Evolutionary conservation across 2,888 invertebrate species (phyloP).

Genomic region (Drosophila pseudotakahashii): DNA sequence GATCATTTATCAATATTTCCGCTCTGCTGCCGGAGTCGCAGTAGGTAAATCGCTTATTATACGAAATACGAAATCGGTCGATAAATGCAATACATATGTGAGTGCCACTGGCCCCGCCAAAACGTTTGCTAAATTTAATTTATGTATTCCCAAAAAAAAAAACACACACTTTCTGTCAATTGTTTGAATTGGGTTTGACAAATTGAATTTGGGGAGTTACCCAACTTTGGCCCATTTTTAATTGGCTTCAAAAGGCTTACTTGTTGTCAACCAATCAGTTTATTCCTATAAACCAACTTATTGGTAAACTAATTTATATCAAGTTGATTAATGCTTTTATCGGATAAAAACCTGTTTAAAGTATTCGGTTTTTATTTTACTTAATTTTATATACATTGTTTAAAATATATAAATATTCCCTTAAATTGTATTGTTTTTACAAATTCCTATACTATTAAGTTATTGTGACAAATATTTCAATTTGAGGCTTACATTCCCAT

Average conservation of each 20-base stretch:
- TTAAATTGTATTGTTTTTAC: too few relatives aligned
- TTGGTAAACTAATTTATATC: background rate
- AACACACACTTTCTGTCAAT: conserved; percentile 15
- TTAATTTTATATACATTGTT: too few relatives aligned
- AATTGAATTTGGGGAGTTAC: conserved; percentile 32
- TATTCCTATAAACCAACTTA: background rate
- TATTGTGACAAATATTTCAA: too few relatives aligned
- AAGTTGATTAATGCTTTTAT: background rate
- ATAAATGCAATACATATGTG: conserved; percentile 31
- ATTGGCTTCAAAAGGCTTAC: conserved; percentile 57
- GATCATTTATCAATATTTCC: conserved; percentile 81
- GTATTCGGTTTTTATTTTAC: too few relatives aligned
- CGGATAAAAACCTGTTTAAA: background rate
- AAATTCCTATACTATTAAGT: too few relatives aligned
- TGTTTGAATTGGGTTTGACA: conserved; percentile 20
- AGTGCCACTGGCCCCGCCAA: conserved; percentile 11
- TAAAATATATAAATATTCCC: too few relatives aligned
- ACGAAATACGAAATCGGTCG: conserved; percentile 59
- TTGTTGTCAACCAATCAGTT: conserved; percentile 14
- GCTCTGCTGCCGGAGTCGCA: conserved; percentile 49
- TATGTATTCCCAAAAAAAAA: conserved; percentile 10
- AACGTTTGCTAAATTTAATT: conserved; percentile 19
- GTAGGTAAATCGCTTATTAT: conserved; percentile 68
- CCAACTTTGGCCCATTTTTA: conserved; percentile 46
- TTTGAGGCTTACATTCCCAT: too few relatives aligned